phyloP scores from a whole-genome alignment of 2,888 invertebrate species.

The Mantis religiosa region DNA sequence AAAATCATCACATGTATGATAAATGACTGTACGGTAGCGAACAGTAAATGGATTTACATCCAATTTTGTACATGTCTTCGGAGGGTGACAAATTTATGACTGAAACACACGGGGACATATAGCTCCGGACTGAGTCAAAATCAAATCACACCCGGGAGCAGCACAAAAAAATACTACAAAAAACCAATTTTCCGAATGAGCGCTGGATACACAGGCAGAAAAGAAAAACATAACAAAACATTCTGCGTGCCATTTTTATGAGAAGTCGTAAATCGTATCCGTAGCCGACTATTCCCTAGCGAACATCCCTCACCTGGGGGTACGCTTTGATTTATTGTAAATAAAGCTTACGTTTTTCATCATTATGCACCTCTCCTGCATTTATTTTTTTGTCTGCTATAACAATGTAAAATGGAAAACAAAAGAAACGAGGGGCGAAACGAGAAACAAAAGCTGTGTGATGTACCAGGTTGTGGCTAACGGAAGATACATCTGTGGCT shows the following conservation, averaged over 20 bases:
- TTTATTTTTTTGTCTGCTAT: neutral
- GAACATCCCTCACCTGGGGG: neutral
- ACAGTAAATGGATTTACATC: conserved; percentile 18
- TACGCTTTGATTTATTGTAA: conserved; percentile 2
- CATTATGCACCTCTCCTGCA: neutral
- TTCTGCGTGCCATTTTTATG: conserved; percentile 7
- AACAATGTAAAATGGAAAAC: neutral
- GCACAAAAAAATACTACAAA: neutral
- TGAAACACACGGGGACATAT: neutral
- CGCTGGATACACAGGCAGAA: neutral
- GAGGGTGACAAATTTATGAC: conserved; percentile 14
- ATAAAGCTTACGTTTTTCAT: conserved; percentile 14
- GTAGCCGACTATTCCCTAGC: neutral
- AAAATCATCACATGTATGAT: neutral
- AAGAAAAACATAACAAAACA: neutral
- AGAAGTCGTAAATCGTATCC: conserved; percentile 8
- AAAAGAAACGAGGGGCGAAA: neutral
- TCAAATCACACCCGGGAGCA: neutral
- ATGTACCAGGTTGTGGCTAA: neutral
- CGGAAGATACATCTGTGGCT: neutral
- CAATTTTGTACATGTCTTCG: conserved; percentile 17
- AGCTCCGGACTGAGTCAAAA: conserved; percentile 1
- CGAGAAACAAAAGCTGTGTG: neutral
- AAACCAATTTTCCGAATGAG: conserved; percentile 14
- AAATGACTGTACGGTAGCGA: neutral